Evolutionary conservation across 2,888 invertebrate species (phyloP), one percentile per base, ranked within the genome.

Genomic region (Pristionchus exspectatus): DNA sequence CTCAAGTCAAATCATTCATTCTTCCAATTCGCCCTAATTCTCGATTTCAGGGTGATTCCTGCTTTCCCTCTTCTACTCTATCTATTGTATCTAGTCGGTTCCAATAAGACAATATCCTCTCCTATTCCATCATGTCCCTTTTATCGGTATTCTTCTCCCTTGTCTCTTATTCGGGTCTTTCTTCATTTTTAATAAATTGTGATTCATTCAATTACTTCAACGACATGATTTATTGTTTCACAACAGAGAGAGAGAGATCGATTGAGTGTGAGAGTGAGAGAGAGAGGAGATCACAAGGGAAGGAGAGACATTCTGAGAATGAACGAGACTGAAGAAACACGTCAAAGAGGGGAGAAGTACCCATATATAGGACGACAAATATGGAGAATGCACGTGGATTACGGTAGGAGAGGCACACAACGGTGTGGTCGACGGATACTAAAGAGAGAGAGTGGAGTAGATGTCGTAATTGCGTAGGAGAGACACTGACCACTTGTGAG

Each of bases 381-480:
- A 81, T 81, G 81, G 50, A 72, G 16, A 54, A n/a, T 44, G 81
- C 50, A 74, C 74, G 50, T 21, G n/a, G 81, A 27, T 54, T 81
- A 81, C 81, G 7, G 81, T 81, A 74, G 24, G 74, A 81, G 81
- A 81, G 81, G 81, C 81, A 54, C 81, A 81, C 81, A 27, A 81
- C 27, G 81, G 81, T 54, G 81, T 81, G 38, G 33, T 50, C n/a
- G 74, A 74, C 21, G 10, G 74, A 24, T 72, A 72, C 69, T 72
- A 74, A 10, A n/a, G n/a, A 50, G 50, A 50, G 81, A n/a, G 50
- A 81, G 27, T 50, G 77, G 38, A 4, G 77, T 24, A 21, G 81
- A 81, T 50, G 44, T 27, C 81, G 81, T 81, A 24, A 81, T 7
- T 81, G 81, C 24, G 81, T 38, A 44, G 77, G 77, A 44, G 81